phyloP scores from a whole-genome alignment of 1,140 invertebrate genomes.

The Teleogryllus occipitalis region DNA sequence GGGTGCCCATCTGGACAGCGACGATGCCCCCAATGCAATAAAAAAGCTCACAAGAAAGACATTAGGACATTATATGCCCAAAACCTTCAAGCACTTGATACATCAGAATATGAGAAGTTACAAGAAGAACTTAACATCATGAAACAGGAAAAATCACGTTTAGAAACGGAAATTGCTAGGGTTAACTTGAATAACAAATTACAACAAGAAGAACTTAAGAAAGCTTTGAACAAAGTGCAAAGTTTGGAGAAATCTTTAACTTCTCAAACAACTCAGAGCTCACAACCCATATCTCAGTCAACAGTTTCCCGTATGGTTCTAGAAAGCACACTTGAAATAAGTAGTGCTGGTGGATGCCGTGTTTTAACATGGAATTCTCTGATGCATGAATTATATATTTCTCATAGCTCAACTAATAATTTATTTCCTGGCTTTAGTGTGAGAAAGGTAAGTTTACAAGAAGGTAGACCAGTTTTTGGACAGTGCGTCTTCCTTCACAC shows the following conservation, averaged over 20 bases:
- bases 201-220: conserved; percentile 24
- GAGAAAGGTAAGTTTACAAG: conserved; percentile 58
- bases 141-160: conserved; percentile 33
- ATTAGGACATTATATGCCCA: conserved; percentile 65
- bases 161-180: conserved; percentile 43
- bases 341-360: conserved; percentile 60
- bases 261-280: neutral
- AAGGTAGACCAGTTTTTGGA: conserved; percentile 41
- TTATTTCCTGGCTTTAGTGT: conserved; percentile 72
- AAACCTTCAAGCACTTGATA: conserved; percentile 53
- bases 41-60: conserved; percentile 61
- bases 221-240: neutral
- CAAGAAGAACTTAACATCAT: conserved; percentile 43
- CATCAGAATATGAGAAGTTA: conserved; percentile 50
- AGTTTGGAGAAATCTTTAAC: neutral
- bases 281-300: neutral
- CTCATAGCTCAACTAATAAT: conserved; percentile 57
- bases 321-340: conserved; percentile 45
- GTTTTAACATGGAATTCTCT: conserved; percentile 60
- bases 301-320: neutral
- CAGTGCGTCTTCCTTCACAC: conserved; percentile 55
- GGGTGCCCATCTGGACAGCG: conserved; percentile 32
- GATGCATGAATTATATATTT: conserved; percentile 54
- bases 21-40: conserved; percentile 82
- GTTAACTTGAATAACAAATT: conserved; percentile 34